phyloP scores from a whole-genome alignment of 2,888 invertebrate genomes.

The Mamestra brassicae region DNA sequence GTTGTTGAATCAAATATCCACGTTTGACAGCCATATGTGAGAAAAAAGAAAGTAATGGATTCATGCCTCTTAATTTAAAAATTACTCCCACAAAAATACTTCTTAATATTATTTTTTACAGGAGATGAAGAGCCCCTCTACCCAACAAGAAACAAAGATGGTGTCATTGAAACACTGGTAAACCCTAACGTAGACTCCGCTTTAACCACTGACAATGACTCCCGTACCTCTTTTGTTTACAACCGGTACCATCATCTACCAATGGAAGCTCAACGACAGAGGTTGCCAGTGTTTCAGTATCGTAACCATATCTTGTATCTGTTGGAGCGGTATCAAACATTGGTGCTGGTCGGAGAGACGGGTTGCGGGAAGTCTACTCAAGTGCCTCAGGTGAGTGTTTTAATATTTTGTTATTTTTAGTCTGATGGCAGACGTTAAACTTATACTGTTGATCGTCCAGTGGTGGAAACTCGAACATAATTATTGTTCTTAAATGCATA shows the following conservation, averaged over 20 bases:
- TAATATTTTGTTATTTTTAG: neutral
- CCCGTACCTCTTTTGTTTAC: conserved; percentile 94
- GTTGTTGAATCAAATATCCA: too few species aligned
- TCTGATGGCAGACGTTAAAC: too few species aligned
- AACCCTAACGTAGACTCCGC: conserved; percentile 84
- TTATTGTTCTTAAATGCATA: too few species aligned
- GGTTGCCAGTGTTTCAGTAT: conserved; percentile 96
- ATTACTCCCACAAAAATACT: neutral
- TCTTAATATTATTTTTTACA: conserved; percentile 47
- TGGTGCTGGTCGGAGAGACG: conserved; percentile 98
- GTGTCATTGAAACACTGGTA: conserved; percentile 80
- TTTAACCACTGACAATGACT: conserved; percentile 90
- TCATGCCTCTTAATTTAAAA: too few species aligned
- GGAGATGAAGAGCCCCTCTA: conserved; percentile 80
- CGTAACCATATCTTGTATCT: conserved; percentile 96
- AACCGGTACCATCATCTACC: conserved; percentile 96
- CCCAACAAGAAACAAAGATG: conserved; percentile 84
- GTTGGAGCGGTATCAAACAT: conserved; percentile 96
- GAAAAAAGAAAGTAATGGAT: too few species aligned
- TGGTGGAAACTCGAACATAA: too few species aligned
- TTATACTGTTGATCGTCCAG: too few species aligned
- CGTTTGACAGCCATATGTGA: too few species aligned
- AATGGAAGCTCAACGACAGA: conserved; percentile 95
- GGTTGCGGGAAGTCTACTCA: conserved; percentile 99
- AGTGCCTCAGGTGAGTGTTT: conserved; percentile 95